These are phyloP conservation scores for Crotophaga sulcirostris DNA, from an alignment of 2,113 vertebrate genomes.

Conservation along the genomic window DNA sequence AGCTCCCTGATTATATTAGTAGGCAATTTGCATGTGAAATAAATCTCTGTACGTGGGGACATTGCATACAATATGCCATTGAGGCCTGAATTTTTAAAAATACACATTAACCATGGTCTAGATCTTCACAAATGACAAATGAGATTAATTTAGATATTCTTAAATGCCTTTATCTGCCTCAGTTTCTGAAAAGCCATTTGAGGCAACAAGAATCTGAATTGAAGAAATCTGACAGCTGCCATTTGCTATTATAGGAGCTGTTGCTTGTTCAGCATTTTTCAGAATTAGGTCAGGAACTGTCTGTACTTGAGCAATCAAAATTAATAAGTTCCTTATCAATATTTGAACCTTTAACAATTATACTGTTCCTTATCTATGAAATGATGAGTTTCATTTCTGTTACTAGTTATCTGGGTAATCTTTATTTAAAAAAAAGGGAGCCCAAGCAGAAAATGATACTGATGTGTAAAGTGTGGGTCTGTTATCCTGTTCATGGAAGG, in stretches of 20 bases:
- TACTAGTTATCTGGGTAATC: not conserved
- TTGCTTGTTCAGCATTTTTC: not conserved
- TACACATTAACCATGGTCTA: not conserved
- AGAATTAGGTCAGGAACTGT: not conserved
- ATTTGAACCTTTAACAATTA: not conserved
- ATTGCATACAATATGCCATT: not conserved
- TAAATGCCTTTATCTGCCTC: not conserved
- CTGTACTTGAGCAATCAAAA: not conserved
- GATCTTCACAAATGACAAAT: not conserved
- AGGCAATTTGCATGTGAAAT: not conserved
- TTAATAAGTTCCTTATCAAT: not conserved
- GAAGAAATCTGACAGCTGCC: not conserved
- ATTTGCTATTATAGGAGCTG: not conserved
- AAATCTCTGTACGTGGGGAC: not conserved
- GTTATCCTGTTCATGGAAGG: not conserved
- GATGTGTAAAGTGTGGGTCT: not conserved
- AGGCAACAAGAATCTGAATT: not conserved
- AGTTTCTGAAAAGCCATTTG: not conserved
- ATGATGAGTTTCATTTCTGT: not conserved
- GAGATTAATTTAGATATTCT: not conserved
- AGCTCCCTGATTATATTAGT: not conserved
- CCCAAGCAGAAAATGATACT: not conserved
- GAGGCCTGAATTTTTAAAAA: not conserved
- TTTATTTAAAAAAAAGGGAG: not conserved
- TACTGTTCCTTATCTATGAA: not conserved